These are phyloP conservation scores for Turnix velox DNA, from an alignment of 2,113 vertebrate species.

Conservation along the genomic window DNA sequence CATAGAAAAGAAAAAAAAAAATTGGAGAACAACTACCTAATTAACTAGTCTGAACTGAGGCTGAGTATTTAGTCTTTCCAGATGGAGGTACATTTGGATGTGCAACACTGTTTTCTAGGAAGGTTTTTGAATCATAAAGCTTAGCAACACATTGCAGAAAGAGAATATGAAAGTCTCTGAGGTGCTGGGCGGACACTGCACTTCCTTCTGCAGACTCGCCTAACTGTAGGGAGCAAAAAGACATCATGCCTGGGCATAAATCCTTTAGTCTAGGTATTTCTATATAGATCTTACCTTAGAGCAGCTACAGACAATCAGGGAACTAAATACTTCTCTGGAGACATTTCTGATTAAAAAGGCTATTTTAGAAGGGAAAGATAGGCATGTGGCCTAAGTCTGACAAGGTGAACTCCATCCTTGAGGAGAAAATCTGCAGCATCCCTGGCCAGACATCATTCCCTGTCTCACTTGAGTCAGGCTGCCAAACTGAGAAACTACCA, in stretches of 20 bases:
- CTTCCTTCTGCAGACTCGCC: background rate
- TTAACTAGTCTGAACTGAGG: background rate
- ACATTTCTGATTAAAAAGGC: background rate
- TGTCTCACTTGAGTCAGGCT: background rate
- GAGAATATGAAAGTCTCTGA: background rate
- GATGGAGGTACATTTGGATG: background rate
- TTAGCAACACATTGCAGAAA: background rate
- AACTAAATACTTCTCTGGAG: background rate
- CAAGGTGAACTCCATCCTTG: background rate
- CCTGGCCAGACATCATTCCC: background rate
- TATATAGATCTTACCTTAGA: background rate
- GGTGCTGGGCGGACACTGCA: background rate
- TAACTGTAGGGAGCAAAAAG: background rate
- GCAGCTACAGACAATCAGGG: background rate
- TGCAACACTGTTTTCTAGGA: background rate
- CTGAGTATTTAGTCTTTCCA: background rate
- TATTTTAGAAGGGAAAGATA: background rate
- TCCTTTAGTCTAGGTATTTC: background rate
- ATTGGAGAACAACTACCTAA: background rate
- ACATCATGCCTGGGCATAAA: background rate
- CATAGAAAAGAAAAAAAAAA: background rate
- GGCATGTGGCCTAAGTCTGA: fast-evolving
- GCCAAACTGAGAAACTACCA: background rate
- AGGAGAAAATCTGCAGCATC: background rate
- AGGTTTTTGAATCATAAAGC: background rate